Evolutionary conservation across 2,113 vertebrate genomes (phyloP).

Genomic region (Mustelus asterias): DNA sequence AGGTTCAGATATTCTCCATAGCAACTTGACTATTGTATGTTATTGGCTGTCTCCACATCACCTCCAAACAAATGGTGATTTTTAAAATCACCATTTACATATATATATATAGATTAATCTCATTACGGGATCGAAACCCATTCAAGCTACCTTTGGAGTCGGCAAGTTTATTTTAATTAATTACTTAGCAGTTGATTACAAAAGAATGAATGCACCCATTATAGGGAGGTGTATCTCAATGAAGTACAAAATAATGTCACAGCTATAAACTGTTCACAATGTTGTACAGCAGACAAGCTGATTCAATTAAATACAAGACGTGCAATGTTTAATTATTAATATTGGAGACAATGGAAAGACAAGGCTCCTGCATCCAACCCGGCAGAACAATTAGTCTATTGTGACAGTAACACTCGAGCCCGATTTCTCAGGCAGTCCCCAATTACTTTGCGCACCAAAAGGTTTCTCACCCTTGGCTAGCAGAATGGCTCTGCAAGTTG

Average conservation of each 20-base stretch:
- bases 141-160: neutral
- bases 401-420: neutral
- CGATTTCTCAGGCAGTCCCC: neutral
- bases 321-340: constrained; percentile 24
- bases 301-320: constrained; percentile 29
- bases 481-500: neutral
- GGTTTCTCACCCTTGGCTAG: neutral
- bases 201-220: neutral
- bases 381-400: constrained; percentile 15
- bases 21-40: neutral
- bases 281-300: neutral
- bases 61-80: neutral
- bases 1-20: neutral
- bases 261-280: neutral
- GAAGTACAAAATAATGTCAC: neutral
- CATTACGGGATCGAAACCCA: neutral
- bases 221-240: neutral
- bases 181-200: neutral
- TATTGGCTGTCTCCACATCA: neutral
- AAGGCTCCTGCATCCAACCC: neutral
- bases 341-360: constrained; percentile 27
- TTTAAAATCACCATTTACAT: too few relatives aligned
- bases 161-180: neutral
- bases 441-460: neutral
- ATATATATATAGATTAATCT: neutral